Percentiles rank a stretch among this genome's conserved stretches.
Evolutionary conservation across 2,888 invertebrate genomes (phyloP).

Genomic region (Salticus scenicus): DNA sequence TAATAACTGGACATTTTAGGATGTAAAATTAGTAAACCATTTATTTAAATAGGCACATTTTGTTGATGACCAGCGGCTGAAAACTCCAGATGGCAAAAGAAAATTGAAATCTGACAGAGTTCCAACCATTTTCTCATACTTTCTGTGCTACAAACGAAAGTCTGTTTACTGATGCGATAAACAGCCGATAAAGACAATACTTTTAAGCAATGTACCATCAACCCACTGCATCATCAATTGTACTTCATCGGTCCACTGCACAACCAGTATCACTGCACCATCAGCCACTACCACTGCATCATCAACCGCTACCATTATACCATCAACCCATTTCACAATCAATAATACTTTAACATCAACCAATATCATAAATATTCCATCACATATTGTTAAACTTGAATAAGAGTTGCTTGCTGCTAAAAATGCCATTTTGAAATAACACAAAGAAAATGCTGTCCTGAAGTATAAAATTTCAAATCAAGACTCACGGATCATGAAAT

Average conservation of each 20-base stretch:
- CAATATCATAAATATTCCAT: too few relatives aligned
- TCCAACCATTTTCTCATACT: background rate
- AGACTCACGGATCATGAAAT: background rate
- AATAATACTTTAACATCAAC: too few relatives aligned
- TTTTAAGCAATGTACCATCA: too few relatives aligned
- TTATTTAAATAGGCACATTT: slow-evolving; percentile 16
- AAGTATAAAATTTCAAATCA: background rate
- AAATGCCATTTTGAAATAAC: too few relatives aligned
- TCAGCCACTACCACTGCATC: too few relatives aligned
- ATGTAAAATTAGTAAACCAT: background rate
- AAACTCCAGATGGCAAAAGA: background rate
- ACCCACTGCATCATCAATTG: background rate
- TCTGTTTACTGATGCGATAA: too few relatives aligned
- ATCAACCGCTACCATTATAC: too few relatives aligned
- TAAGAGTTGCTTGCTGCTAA: too few relatives aligned
- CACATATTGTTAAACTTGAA: too few relatives aligned
- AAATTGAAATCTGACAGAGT: background rate
- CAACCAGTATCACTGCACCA: background rate
- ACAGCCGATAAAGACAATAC: too few relatives aligned
- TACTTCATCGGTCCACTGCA: background rate
- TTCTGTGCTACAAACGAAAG: background rate
- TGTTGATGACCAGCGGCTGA: slow-evolving; percentile 16
- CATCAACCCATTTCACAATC: too few relatives aligned
- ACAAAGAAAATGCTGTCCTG: background rate
- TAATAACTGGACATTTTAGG: background rate